A percentile compares a stretch with the other conserved stretches of the same genome.
phyloP scores from a whole-genome alignment of 2,888 invertebrate species.

The Minunthozetes semirufus region DNA sequence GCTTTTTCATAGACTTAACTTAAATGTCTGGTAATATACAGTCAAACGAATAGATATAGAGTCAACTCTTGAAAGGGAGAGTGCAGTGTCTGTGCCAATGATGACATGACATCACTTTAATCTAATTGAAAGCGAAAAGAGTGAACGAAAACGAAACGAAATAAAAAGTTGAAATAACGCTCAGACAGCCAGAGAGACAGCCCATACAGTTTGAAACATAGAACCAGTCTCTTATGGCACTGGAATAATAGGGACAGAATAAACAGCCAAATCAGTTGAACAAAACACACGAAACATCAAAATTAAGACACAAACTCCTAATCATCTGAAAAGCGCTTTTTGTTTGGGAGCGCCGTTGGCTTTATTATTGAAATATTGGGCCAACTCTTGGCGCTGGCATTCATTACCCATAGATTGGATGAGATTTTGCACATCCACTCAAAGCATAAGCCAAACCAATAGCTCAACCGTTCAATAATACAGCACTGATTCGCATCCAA shows the following conservation, averaged over 20 bases:
- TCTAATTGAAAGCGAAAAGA: slow-evolving; percentile 15
- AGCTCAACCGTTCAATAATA: too few relatives aligned
- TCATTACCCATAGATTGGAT: too few relatives aligned
- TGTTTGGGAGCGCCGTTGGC: not conserved
- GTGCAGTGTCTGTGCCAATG: slow-evolving; percentile 6
- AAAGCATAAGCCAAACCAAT: too few relatives aligned
- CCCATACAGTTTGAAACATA: not conserved
- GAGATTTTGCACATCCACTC: too few relatives aligned
- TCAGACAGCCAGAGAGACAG: not conserved
- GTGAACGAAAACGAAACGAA: not conserved
- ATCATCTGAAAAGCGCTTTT: not conserved
- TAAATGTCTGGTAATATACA: not conserved
- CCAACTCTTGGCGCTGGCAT: too few relatives aligned
- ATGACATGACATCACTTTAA: slow-evolving; percentile 21
- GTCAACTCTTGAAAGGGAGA: not conserved
- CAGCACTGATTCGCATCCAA: too few relatives aligned
- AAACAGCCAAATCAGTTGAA: not conserved
- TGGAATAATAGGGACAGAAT: not conserved
- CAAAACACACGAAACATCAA: not conserved
- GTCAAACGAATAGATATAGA: slow-evolving; percentile 3
- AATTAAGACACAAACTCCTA: slow-evolving; percentile 6
- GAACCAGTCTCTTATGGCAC: not conserved
- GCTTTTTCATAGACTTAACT: not conserved
- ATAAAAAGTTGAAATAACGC: slow-evolving; percentile 2
- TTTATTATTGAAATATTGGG: not conserved